phyloP scores from a whole-genome alignment of 2,888 invertebrate genomes.

The Steromphala cineraria region DNA sequence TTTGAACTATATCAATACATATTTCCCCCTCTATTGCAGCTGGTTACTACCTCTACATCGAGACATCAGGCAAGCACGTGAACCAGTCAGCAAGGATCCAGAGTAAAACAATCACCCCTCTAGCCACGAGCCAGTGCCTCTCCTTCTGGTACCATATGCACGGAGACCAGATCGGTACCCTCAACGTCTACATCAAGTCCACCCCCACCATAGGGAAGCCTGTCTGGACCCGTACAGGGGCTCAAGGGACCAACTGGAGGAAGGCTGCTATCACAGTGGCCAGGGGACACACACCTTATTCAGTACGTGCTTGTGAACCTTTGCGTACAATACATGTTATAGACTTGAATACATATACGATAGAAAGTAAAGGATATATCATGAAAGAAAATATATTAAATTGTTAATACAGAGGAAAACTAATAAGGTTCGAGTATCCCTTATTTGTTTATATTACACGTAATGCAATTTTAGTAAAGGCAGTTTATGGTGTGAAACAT shows the following conservation, averaged over 20 bases:
- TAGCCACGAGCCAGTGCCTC: conserved; percentile 31
- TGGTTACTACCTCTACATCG: conserved; percentile 55
- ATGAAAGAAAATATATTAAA: no score
- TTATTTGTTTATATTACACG: no score
- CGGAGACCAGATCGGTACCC: conserved; percentile 53
- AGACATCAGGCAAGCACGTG: conserved; percentile 77
- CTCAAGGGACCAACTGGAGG: conserved; percentile 53
- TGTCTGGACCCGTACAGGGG: conserved; percentile 50
- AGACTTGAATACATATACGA: no score
- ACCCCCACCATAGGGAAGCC: conserved; percentile 42
- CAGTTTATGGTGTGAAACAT: no score
- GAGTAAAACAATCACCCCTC: conserved; percentile 40
- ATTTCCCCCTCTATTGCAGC: conserved; percentile 27
- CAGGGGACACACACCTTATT: background rate
- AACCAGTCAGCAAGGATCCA: conserved; percentile 77
- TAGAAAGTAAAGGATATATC: no score
- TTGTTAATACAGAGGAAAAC: no score
- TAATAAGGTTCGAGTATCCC: no score
- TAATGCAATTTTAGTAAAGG: no score
- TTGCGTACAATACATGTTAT: no score
- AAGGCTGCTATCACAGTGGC: conserved; percentile 32
- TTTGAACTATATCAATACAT: no score
- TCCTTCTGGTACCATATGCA: conserved; percentile 68
- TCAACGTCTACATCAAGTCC: conserved; percentile 53
- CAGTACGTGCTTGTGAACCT: background rate